Evolutionary conservation across 2,888 invertebrate genomes (phyloP).

Genomic region (Barypeithes pellucidus): DNA sequence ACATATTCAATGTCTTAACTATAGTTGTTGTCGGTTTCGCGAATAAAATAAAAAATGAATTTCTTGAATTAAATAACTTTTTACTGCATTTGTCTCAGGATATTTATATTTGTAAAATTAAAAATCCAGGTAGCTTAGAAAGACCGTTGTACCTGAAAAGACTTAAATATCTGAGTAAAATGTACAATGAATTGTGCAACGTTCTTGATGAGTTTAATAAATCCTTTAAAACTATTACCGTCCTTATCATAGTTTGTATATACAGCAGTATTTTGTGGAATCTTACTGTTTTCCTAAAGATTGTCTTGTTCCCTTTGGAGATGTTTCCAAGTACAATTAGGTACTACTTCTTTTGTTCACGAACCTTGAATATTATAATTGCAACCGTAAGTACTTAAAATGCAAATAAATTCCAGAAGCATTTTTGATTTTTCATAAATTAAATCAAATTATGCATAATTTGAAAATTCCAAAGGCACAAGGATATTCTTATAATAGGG

Average conservation of each 20-base stretch:
- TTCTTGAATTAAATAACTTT: background rate
- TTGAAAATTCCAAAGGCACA: too few species aligned
- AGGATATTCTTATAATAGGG: too few species aligned
- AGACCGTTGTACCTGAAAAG: background rate
- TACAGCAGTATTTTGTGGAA: conserved; percentile 2
- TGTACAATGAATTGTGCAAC: background rate
- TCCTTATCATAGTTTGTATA: background rate
- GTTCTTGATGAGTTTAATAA: background rate
- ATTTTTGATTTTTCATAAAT: too few species aligned
- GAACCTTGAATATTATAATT: background rate
- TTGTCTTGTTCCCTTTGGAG: background rate
- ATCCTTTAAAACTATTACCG: background rate
- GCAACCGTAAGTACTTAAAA: background rate
- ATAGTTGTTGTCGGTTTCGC: background rate
- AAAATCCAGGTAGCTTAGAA: background rate
- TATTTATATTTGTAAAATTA: background rate
- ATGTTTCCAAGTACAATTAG: background rate
- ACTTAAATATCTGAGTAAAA: background rate
- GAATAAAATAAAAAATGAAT: background rate
- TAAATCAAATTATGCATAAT: too few species aligned
- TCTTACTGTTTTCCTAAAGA: background rate
- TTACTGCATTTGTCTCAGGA: background rate
- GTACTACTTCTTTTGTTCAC: background rate
- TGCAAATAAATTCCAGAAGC: too few species aligned
- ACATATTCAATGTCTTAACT: background rate